phyloP scores from a whole-genome alignment of 2,797 vertebrate genomes.

The Steatocranus sp. region DNA sequence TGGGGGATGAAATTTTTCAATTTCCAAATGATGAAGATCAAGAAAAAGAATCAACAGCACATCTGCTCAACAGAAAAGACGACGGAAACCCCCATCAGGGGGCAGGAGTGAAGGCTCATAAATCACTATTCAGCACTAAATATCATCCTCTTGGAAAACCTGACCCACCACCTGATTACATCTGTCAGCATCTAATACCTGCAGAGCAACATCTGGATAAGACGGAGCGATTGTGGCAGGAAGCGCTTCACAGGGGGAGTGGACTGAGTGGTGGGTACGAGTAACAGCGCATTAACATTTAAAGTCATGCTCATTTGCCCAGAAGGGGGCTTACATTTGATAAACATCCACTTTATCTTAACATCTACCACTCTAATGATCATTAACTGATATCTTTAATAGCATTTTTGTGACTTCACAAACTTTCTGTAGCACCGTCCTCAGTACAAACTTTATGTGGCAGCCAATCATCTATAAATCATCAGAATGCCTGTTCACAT shows the following conservation, averaged over 20 bases:
- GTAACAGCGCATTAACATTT: not conserved
- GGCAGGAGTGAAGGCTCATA: not conserved
- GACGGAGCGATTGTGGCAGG: not conserved
- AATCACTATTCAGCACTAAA: not conserved
- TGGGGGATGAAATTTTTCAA: not conserved
- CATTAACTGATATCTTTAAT: not conserved
- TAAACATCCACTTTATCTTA: not conserved
- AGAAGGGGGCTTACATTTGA: not conserved
- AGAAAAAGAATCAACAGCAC: not conserved
- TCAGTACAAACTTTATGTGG: not conserved
- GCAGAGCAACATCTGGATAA: not conserved
- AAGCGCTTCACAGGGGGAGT: not conserved
- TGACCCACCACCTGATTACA: not conserved
- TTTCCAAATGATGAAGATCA: not conserved
- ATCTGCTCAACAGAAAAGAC: not conserved
- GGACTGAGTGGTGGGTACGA: not conserved
- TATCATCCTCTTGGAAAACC: not conserved
- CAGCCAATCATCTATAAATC: not conserved
- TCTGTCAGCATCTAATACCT: not conserved
- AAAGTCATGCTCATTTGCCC: not conserved
- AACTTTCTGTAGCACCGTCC: not conserved
- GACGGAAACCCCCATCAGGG: not conserved
- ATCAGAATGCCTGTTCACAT: not conserved
- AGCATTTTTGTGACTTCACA: not conserved
- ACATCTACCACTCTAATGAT: not conserved